phyloP scores from a whole-genome alignment of 2,888 invertebrate species.

The Agrochola lychnidis region DNA sequence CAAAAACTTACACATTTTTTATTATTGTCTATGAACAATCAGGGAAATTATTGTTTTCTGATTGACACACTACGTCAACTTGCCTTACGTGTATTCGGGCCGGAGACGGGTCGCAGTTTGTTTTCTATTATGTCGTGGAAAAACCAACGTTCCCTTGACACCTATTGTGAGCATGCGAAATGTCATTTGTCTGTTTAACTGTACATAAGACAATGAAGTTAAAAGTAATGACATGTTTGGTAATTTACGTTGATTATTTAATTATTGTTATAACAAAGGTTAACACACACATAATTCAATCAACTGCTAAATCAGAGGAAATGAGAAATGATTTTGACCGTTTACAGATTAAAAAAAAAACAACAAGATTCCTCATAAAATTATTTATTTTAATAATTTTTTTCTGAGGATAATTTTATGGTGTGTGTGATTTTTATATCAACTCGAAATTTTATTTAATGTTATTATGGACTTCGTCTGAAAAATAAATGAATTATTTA shows the following conservation, averaged over 20 bases:
- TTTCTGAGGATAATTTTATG: no score
- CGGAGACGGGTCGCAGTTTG: constrained; percentile 61
- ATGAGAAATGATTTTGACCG: neutral
- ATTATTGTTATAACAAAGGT: constrained; percentile 8
- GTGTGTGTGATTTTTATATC: no score
- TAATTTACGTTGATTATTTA: constrained; percentile 18
- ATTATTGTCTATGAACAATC: neutral
- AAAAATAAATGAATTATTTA: no score
- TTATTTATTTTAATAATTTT: no score
- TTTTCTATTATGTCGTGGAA: constrained; percentile 62
- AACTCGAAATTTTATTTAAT: no score
- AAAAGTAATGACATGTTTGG: constrained; percentile 20
- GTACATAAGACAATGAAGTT: constrained; percentile 41
- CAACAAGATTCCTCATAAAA: neutral
- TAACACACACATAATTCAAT: neutral
- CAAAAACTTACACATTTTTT: neutral
- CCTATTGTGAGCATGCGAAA: constrained; percentile 50
- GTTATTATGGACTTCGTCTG: no score
- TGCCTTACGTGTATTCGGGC: constrained; percentile 39
- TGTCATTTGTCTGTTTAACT: constrained; percentile 35
- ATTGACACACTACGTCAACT: neutral
- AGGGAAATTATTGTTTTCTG: neutral
- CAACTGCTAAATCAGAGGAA: neutral
- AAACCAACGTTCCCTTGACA: constrained; percentile 68
- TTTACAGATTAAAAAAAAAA: neutral